Conservation (phyloP, 2,797 vertebrate species). For the Anisognathus igniventris region DNA sequence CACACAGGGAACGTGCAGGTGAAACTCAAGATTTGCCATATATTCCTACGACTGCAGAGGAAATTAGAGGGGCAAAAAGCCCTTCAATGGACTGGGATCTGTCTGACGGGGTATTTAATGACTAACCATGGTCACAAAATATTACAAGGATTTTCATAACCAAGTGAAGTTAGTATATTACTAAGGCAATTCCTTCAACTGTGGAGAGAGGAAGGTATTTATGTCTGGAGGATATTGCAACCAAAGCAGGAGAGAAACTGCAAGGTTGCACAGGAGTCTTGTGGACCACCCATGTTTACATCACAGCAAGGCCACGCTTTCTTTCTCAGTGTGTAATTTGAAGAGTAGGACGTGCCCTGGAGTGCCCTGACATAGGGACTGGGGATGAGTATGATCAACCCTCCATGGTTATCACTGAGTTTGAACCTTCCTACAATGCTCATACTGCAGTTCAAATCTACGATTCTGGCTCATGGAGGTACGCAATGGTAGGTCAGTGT, state of each 20-base stretch:
- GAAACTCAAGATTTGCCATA: not conserved
- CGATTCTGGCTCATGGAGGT: not conserved
- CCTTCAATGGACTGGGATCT: not conserved
- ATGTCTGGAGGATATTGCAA: not conserved
- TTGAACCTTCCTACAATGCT: not conserved
- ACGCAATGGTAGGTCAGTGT: not conserved
- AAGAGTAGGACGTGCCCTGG: not conserved
- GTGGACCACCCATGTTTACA: not conserved
- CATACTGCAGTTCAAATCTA: not conserved
- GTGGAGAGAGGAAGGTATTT: not conserved
- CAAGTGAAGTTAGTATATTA: not conserved
- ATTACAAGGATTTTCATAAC: not conserved
- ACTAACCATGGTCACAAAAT: accelerated
- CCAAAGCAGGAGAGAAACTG: not conserved
- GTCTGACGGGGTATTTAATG: not conserved
- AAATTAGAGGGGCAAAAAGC: not conserved
- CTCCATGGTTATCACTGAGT: not conserved
- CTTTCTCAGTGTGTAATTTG: not conserved
- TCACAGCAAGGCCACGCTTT: accelerated
- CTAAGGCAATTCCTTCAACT: not conserved
- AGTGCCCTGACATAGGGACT: not conserved
- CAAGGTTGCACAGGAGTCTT: not conserved
- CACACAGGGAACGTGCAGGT: not conserved
- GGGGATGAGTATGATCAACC: not conserved
- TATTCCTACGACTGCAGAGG: not conserved